phyloP scores from a whole-genome alignment of 2,888 invertebrate genomes.

The Agrotis ipsilon region DNA sequence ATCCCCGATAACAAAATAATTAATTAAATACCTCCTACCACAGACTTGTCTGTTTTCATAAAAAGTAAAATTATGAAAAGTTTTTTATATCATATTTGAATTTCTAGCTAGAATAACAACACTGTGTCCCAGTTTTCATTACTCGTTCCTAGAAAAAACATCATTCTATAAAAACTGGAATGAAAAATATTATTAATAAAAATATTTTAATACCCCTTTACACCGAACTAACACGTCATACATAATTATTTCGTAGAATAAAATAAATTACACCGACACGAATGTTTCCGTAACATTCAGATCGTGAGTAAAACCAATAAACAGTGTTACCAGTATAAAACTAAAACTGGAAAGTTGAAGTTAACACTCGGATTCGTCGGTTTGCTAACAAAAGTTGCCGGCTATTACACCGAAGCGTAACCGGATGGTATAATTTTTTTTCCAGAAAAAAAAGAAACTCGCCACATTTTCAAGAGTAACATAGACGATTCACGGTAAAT shows the following conservation, averaged over 20 bases:
- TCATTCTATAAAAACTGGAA: conserved; percentile 5
- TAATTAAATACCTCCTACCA: too few species aligned
- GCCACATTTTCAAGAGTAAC: too few species aligned
- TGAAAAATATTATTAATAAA: background rate
- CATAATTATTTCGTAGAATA: conserved; percentile 32
- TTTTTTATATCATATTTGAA: background rate
- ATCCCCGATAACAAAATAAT: too few species aligned
- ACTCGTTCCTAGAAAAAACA: conserved; percentile 1
- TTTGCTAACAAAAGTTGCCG: conserved; percentile 50
- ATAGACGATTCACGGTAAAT: too few species aligned
- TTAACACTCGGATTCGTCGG: conserved; percentile 59
- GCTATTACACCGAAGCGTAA: conserved; percentile 46
- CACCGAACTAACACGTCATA: conserved; percentile 16
- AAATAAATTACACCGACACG: conserved; percentile 32
- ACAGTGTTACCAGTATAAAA: conserved; percentile 50
- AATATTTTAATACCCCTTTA: conserved; percentile 12
- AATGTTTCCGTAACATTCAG: conserved; percentile 36
- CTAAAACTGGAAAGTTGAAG: conserved; percentile 63
- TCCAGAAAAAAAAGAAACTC: background rate
- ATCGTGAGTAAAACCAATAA: conserved; percentile 66
- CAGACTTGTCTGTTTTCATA: too few species aligned
- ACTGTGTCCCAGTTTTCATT: background rate
- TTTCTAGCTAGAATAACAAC: background rate
- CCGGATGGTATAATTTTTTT: background rate
- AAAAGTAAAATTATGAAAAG: too few species aligned